Evolutionary conservation across 1,140 invertebrate species (phyloP).

Genomic region (Lineus longissimus): DNA sequence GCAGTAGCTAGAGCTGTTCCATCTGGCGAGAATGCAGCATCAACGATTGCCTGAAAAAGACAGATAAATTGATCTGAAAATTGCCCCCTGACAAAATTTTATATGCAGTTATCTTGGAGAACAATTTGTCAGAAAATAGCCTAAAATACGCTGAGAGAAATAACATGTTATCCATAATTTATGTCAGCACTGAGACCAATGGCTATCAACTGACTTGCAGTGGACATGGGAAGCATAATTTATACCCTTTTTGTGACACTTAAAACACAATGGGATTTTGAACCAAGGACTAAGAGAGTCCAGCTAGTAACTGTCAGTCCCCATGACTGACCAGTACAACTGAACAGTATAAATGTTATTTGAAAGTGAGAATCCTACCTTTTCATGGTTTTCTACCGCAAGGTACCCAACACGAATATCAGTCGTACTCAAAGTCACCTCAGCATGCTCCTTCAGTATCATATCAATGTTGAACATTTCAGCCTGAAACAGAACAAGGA

Average conservation of each 20-base stretch:
- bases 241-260: neutral
- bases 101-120: too few species aligned
- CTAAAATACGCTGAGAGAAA: too few species aligned
- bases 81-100: too few species aligned
- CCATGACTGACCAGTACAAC: neutral
- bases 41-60: slow-evolving; percentile 65
- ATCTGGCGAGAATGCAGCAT: slow-evolving; percentile 88
- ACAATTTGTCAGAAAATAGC: too few species aligned
- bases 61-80: too few species aligned
- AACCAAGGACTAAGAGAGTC: too few species aligned
- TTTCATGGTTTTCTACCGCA: neutral
- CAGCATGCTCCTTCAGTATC: neutral
- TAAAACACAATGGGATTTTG: neutral
- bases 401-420: neutral
- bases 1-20: slow-evolving; percentile 87
- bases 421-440: neutral
- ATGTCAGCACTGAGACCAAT: too few species aligned
- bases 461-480: neutral
- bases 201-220: too few species aligned
- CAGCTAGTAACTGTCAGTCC: too few species aligned
- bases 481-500: neutral
- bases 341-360: neutral
- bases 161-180: too few species aligned
- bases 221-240: too few species aligned
- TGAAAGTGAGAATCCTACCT: neutral